Base-by-base conservation (phyloP, 2,113 vertebrate species). In the Carassius carassius region DNA sequence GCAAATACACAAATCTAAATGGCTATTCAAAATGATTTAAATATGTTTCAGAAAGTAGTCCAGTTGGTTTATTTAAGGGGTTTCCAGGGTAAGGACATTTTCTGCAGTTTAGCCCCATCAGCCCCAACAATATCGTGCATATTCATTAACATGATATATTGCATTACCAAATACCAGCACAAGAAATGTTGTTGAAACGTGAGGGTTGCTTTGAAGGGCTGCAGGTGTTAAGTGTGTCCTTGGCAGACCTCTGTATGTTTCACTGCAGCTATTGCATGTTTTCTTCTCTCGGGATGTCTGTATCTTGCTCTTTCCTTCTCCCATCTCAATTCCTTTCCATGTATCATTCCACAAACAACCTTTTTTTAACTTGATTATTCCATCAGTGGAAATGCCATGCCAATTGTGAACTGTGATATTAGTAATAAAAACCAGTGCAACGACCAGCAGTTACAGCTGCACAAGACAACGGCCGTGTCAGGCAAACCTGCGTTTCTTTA, bases 171-270 rank as follows among this genome's bases (percentile, higher is more conserved):
- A 29, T 29, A 29, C 29, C 29, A 56, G 73, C 13, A 29, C 29
- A 29, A 49, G 54, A 84, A 87, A 70, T 77, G 82, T 9, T 63
- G 70, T 76, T 44, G 41, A 54, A 84, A 87, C 23, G 67, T 49
- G 49, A 84, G 41, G 72, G 82, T 76, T 84, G 17, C 8, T 70
- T 37, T 81, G 35, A 60, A 87, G 35, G 35, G 79, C 83, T 78
- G 78, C 63, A 35, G 86, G 80, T 32, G 19, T 85, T 78, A 79
- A 78, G 63, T 16, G 62, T 83, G 86, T 75, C 84, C 80, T 87
- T 54, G 83, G 44, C 35, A 85, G 65, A n/a, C 56, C 80, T 83
- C 69, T 74, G 13, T 47, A 81, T 6, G 58, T 44, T 44, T 67
- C 84, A 85, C 25, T 82, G 54, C 67, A 79, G 47, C 56, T 79